Conservation (phyloP, 2,113 vertebrate genomes). For the Megaceryle torquata region DNA sequence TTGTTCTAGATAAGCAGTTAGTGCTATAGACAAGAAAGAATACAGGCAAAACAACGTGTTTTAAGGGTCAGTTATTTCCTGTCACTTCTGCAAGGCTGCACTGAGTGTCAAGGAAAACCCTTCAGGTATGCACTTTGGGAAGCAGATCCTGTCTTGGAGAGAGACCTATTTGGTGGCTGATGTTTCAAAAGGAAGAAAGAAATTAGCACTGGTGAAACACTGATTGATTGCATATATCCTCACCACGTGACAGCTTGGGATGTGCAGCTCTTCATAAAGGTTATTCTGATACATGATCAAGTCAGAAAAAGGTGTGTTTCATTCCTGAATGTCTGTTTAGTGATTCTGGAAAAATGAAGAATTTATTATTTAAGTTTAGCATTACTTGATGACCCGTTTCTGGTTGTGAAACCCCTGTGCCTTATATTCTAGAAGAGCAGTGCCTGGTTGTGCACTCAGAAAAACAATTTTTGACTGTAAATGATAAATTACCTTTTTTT, state of each 20-base stretch:
- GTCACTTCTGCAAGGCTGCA: neutral
- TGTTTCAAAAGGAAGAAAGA: neutral
- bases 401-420: neutral
- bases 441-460: no score
- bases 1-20: neutral
- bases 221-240: neutral
- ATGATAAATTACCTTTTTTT: neutral
- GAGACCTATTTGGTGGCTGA: neutral
- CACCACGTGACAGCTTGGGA: rapidly evolving
- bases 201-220: rapidly evolving
- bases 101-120: neutral
- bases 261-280: neutral
- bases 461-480: neutral
- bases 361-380: neutral
- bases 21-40: neutral
- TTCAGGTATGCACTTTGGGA: neutral
- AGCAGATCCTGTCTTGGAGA: neutral
- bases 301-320: neutral
- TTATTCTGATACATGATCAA: neutral
- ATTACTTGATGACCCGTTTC: rapidly evolving
- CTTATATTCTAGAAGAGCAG: neutral
- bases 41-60: neutral
- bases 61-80: neutral
- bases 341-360: neutral
- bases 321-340: neutral